phyloP scores from a whole-genome alignment of 2,888 invertebrate genomes.

The Lutraria lutraria region DNA sequence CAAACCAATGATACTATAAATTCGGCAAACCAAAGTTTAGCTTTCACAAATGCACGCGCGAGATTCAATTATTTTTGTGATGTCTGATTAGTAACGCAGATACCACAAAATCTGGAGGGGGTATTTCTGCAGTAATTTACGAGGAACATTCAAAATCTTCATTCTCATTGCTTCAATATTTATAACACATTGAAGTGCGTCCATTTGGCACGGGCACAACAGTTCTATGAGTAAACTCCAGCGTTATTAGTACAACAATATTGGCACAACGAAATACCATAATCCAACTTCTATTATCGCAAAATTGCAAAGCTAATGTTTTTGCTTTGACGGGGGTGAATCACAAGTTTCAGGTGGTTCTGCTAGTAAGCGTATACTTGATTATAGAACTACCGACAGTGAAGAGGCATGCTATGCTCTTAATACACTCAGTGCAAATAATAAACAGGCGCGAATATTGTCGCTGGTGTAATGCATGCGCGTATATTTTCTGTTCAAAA shows the following conservation, averaged over 20 bases:
- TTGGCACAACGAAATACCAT: not conserved
- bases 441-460: not conserved
- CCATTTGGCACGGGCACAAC: slow-evolving; percentile 43
- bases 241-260: not conserved
- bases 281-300: slow-evolving; percentile 34
- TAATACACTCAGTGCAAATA: not conserved
- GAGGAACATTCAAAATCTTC: slow-evolving; percentile 34
- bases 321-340: slow-evolving; percentile 19
- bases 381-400: not conserved
- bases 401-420: not conserved
- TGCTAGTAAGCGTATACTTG: not conserved
- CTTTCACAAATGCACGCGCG: not conserved
- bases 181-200: slow-evolving; percentile 24
- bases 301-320: slow-evolving; percentile 37
- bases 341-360: slow-evolving; percentile 16
- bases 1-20: not conserved
- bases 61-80: not conserved
- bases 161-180: slow-evolving; percentile 15
- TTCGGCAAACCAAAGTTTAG: not conserved
- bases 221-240: slow-evolving; percentile 14
- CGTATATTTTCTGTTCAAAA: not conserved
- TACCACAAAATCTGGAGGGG: not conserved
- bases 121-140: slow-evolving; percentile 32
- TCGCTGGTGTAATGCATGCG: not conserved
- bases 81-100: not conserved